Base-by-base conservation (phyloP, 2,888 invertebrate species). In the Coelinius sp. region DNA sequence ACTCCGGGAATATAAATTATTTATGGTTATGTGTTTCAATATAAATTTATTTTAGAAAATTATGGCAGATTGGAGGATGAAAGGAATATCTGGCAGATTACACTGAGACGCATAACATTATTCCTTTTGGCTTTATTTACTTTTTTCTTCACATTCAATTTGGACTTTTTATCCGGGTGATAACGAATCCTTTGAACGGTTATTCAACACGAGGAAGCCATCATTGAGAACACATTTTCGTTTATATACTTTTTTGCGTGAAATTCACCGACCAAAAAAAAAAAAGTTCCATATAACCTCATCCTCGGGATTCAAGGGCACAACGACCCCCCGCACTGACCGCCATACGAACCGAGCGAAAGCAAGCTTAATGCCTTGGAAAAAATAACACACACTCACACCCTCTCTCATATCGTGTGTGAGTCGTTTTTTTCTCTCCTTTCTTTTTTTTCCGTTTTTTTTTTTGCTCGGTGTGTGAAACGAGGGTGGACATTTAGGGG, bases 321-420 rank as follows among this genome's bases (percentile, higher is more conserved):
- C 80, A 78, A 77, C 77, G 80, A 81, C 78, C 79, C 75, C 77
- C 59, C 59, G 31, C 41, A 59, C 69, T 65, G 44, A 63, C 75
- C 80, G 73, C 79, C 81, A 80, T 77, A 76, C 77, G 70, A 76
- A 75, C 74, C 75, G 74, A 75, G 77, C 49, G 70, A 78, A 82
- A 83, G 83, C 85, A 82, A 83, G 84, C 85, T 85, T 86, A 86
- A 86, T 86, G 86, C 84, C 81, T 86, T 82, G 86, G 86, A 86
- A 86, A 85, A 86, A 86, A 86, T 85, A 86, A 86, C 86, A 84
- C 80, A 83, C 82, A 76, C 79, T 75, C 79, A 77, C 81, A 77
- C 76, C 71, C 62, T 62, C 56, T 56, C 64, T 46, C 71, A 20
- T 62, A 62, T 25, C 68, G 46, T 75, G 70, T 67, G 63, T 56